Percentiles rank a stretch among this genome's conserved stretches.
phyloP scores from a whole-genome alignment of 2,797 vertebrate species.

The Distichodus sexfasciatus region DNA sequence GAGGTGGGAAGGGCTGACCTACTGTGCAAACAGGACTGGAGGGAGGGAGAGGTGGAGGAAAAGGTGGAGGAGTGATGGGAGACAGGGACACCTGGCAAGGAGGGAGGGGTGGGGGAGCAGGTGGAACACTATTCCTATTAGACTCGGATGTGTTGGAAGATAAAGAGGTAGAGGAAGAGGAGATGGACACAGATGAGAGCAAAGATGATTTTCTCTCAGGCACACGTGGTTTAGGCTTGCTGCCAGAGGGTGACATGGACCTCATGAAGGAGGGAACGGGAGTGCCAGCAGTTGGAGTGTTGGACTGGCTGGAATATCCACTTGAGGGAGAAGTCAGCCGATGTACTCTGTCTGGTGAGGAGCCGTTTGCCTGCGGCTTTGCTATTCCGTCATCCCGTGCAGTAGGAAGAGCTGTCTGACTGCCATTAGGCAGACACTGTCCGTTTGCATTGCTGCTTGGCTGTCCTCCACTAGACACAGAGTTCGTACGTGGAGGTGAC shows the following conservation, averaged over 20 bases:
- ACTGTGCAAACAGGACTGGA: conserved; percentile 42
- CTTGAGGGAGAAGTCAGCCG: conserved; percentile 94
- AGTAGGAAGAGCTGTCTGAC: conserved; percentile 61
- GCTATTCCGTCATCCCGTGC: conserved; percentile 63
- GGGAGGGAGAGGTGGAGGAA: conserved; percentile 62
- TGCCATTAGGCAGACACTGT: conserved; percentile 60
- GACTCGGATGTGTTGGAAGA: conserved; percentile 94
- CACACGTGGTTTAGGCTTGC: conserved; percentile 86
- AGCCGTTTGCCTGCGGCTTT: conserved; percentile 74
- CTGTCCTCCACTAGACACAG: conserved; percentile 47
- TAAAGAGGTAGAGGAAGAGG: conserved; percentile 94
- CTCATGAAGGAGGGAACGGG: conserved; percentile 87
- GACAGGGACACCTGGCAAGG: conserved; percentile 52
- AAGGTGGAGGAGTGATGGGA: conserved; percentile 60
- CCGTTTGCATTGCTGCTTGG: conserved; percentile 64
- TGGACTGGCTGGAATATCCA: conserved; percentile 97
- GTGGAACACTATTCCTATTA: conserved; percentile 67
- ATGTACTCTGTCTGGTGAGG: conserved; percentile 89
- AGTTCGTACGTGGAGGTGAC: conserved; percentile 57
- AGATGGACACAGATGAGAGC: conserved; percentile 89
- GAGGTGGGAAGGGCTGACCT: conserved; percentile 38
- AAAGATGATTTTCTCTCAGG: conserved; percentile 97
- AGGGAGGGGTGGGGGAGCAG: conserved; percentile 52
- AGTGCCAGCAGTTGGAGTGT: conserved; percentile 93
- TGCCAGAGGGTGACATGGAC: conserved; percentile 80